These are phyloP conservation scores for Pristionchus maxplancki DNA, from an alignment of 2,888 invertebrate species.

Conservation along the genomic window DNA sequence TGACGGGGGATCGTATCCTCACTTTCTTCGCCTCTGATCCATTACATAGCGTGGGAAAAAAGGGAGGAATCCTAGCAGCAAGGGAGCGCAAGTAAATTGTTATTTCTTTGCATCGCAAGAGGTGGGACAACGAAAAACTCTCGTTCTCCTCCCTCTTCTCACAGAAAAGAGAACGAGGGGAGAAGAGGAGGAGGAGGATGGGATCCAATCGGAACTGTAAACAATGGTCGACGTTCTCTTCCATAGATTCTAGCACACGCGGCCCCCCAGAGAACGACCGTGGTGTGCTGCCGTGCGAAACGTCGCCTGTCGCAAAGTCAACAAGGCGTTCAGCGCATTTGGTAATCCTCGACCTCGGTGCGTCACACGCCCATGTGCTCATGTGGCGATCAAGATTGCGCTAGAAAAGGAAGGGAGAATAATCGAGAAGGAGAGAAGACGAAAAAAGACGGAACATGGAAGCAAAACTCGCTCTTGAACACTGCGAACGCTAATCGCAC, in stretches of 20 bases:
- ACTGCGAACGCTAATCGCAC: slow-evolving; percentile 8
- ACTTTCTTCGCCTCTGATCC: not conserved
- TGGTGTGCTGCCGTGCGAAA: slow-evolving; percentile 19
- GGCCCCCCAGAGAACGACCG: not conserved
- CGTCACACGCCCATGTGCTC: slow-evolving; percentile 28
- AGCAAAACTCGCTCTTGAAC: not conserved
- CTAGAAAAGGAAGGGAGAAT: not conserved
- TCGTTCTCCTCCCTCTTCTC: not conserved
- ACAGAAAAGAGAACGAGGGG: slow-evolving; percentile 31
- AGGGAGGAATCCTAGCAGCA: not conserved
- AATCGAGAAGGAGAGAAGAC: not conserved
- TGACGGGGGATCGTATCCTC: not conserved
- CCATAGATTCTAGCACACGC: not conserved
- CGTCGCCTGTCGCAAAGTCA: not conserved
- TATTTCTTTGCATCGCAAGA: not conserved
- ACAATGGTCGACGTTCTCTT: slow-evolving; percentile 31
- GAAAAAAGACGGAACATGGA: not conserved
- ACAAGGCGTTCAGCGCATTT: slow-evolving; percentile 1
- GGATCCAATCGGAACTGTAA: slow-evolving; percentile 38
- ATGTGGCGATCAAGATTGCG: not conserved
- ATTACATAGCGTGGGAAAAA: not conserved
- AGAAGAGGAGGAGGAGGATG: not conserved
- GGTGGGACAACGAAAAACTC: not conserved
- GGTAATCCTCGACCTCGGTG: slow-evolving; percentile 27
- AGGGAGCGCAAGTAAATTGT: slow-evolving; percentile 1